A percentile compares a stretch with the other conserved stretches of the same genome.
Evolutionary conservation across 2,888 invertebrate species (phyloP).

Genomic region (Mythimna ferrago): DNA sequence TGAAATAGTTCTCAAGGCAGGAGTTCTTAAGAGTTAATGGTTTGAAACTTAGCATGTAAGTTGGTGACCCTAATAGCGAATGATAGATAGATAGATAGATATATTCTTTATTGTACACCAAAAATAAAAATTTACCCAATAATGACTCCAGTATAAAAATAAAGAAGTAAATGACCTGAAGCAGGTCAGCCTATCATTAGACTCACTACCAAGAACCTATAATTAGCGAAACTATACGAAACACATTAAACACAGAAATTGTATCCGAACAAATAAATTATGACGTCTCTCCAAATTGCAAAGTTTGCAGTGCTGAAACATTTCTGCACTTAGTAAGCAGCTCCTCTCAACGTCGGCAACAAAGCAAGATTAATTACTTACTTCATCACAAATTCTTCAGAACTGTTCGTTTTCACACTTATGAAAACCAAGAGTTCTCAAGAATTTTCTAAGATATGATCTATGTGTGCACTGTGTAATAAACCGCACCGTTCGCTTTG

Average conservation of each 20-base stretch:
- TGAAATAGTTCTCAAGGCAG: no score
- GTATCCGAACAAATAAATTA: constrained; percentile 48
- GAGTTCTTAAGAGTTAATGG: no score
- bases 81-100: no score
- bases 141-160: not conserved
- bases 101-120: no score
- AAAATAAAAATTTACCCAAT: no score
- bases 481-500: constrained; percentile 17
- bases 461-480: constrained; percentile 39
- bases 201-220: constrained; percentile 1
- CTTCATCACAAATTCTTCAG: constrained; percentile 58
- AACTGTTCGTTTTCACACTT: constrained; percentile 57
- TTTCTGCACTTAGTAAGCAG: constrained; percentile 52
- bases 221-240: constrained; percentile 27
- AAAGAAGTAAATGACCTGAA: not conserved
- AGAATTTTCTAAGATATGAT: constrained; percentile 43
- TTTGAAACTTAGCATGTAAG: not conserved
- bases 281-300: constrained; percentile 49
- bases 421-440: constrained; percentile 33
- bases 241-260: constrained; percentile 36
- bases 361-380: constrained; percentile 66
- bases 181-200: not conserved
- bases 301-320: constrained; percentile 56
- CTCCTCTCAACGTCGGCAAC: constrained; percentile 58
- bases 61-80: not conserved